Evolutionary conservation across 1,140 invertebrate species (phyloP).

Genomic region (Physella acuta): DNA sequence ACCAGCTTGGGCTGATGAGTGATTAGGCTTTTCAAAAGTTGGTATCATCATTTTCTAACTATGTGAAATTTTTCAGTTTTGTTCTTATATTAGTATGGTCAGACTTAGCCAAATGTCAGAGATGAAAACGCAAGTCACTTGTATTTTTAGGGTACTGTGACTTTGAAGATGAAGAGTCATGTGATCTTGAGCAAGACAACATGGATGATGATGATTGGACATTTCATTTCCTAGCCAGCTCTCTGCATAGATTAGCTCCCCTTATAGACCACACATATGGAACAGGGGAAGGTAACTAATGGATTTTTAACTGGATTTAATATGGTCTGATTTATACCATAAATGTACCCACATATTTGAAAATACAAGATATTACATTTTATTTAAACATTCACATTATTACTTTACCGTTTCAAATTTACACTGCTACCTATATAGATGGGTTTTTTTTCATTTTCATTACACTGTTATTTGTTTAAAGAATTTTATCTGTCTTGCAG

Average conservation of each 20-base stretch:
- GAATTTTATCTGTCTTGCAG: background rate
- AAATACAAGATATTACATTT: background rate
- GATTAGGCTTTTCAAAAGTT: background rate
- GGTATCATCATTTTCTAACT: background rate
- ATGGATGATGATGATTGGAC: conserved; percentile 48
- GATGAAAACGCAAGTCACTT: too few species aligned
- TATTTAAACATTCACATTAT: background rate
- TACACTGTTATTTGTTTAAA: background rate
- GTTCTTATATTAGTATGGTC: background rate
- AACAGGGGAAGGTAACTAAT: conserved; percentile 42
- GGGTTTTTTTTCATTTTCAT: background rate
- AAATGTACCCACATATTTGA: too few species aligned
- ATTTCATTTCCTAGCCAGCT: conserved; percentile 32
- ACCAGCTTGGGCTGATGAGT: conserved; percentile 27
- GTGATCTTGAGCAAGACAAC: conserved; percentile 47
- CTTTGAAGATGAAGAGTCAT: conserved; percentile 49
- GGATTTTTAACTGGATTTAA: conserved; percentile 48
- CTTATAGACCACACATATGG: conserved; percentile 49
- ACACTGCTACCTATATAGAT: background rate
- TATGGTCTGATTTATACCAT: conserved; percentile 31
- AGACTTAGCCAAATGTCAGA: too few species aligned
- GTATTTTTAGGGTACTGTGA: conserved; percentile 44
- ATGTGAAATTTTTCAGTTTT: background rate
- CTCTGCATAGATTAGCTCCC: conserved; percentile 44
- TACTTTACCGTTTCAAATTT: background rate